Evolutionary conservation across 2,113 vertebrate genomes (phyloP), one percentile per base, ranked within the genome.

Genomic region (Perccottus glenii): DNA sequence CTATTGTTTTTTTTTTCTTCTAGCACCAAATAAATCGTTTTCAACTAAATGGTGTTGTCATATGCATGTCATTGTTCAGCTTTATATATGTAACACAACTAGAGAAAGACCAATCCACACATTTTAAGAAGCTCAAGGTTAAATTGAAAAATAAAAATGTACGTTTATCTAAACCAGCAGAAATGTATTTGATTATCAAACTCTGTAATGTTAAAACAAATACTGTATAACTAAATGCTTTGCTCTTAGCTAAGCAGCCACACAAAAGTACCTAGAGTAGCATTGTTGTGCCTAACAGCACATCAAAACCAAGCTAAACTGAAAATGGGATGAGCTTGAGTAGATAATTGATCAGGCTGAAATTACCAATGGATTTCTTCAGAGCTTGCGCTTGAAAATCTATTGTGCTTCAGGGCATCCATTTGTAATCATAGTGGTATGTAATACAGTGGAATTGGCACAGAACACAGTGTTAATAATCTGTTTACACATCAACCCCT

Each of bases 331-430:
- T 77, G 64, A 83, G 88, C 89, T 73, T 76, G 82, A 90, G 80
- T 77, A 82, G 82, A 84, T 87, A 88, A 93, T 91, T 92, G 91
- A 93, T 92, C 70, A 77, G 84, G 75, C 77, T 87, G 72, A 91
- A 91, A 91, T 91, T 89, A 90, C 84, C 73, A 85, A 88, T 89
- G 83, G 90, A 91, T 92, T 92, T 91, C 77, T 87, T 71, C 66
- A 63, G 64, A 59, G 67, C 60, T 51, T 58, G 52, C 38, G 42
- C 84, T 69, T 68, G 77, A 75, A 87, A 91, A 88, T 86, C 86
- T 47, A 90, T 88, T 62, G 87, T 75, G 75, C 85, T 86, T 67
- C 60, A 45, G 83, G 85, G 81, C 69, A 75, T 79, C 76, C 78
- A 85, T 81, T 72, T 80, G 82, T 74, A 90, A 85, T 87, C 86